Percentiles rank a stretch among this genome's conserved stretches.
Evolutionary conservation across 2,113 vertebrate genomes (phyloP).

Genomic region (Otus sunia): DNA sequence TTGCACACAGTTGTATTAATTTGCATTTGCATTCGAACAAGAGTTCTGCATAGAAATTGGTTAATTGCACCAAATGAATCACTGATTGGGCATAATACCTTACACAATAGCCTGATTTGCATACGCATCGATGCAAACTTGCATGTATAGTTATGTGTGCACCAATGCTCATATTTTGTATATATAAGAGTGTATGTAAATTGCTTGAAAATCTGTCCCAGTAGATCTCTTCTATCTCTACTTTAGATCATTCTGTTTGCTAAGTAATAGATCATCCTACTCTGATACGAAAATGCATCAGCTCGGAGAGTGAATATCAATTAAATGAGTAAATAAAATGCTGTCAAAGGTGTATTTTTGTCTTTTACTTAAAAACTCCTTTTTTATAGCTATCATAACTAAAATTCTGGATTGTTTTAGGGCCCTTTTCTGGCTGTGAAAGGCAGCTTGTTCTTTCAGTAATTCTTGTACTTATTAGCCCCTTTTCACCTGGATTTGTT

Average conservation of each 20-base stretch:
- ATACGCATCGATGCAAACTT: constrained; percentile 3
- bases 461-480: not conserved
- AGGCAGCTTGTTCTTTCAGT: not conserved
- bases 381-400: not conserved
- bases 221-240: constrained; percentile 37
- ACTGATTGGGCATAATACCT: constrained; percentile 37
- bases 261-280: constrained; percentile 46
- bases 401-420: not conserved
- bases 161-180: constrained; percentile 8
- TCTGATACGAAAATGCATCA: not conserved
- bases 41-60: constrained; percentile 36
- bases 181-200: constrained; percentile 27
- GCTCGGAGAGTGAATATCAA: constrained; percentile 26
- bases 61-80: constrained; percentile 51
- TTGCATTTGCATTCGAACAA: not conserved
- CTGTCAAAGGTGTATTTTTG: constrained; percentile 39
- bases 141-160: constrained; percentile 28
- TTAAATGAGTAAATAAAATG: constrained; percentile 58
- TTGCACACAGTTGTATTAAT: constrained; percentile 36
- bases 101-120: constrained; percentile 45
- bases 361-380: not conserved
- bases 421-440: not conserved
- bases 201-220: constrained; percentile 47
- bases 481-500: not conserved
- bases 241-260: constrained; percentile 43